Evolutionary conservation across 2,888 invertebrate species (phyloP), one percentile per base, ranked within the genome.

Genomic region (Nipponacmea schrenckii): DNA sequence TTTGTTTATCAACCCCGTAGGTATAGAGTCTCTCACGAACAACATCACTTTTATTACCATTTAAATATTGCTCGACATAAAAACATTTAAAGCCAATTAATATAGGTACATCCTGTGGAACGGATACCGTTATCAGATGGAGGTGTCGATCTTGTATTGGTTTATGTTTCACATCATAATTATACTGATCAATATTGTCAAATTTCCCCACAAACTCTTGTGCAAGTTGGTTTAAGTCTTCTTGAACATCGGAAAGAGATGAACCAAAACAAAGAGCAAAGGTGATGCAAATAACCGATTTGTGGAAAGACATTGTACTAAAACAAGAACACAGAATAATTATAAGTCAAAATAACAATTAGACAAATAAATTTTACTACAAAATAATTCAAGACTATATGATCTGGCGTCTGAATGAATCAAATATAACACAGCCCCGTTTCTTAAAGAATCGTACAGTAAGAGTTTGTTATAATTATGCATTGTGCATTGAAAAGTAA

Each of bases 101-200:
- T 26, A 70, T 15, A 0, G 70, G 70, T 15, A 70, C 62, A 45
- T 66, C 26, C 26, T 70, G 63, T 10, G 24, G 27, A 7, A 20
- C 39, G 15, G 67, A 17, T 14, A 62, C 27, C 46, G 62, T 67
- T 8, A 62, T 44, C 20, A 67, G 44, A 46, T 62, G 65, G n/a
- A 62, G 27, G 20, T 70, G 70, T 44, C 70, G 56, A n/a, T 67
- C 62, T 17, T 27, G 44, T 26, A 62, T 20, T 15, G 70, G 67
- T 62, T 62, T 14, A 17, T 46, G 62, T 45, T 31, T 62, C 12
- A 63, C 63, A 27, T 70, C 70, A 27, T 50, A 39, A n/a, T 70
- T 45, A 20, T 31, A 67, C 48, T 70, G 70, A 0, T 27, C 62
- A n/a, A 44, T 45, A 66, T 70, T 70, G 39, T 70, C 70, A 45